These are phyloP conservation scores for Baccha elongata DNA, from an alignment of 2,888 invertebrate species.

Conservation along the genomic window DNA sequence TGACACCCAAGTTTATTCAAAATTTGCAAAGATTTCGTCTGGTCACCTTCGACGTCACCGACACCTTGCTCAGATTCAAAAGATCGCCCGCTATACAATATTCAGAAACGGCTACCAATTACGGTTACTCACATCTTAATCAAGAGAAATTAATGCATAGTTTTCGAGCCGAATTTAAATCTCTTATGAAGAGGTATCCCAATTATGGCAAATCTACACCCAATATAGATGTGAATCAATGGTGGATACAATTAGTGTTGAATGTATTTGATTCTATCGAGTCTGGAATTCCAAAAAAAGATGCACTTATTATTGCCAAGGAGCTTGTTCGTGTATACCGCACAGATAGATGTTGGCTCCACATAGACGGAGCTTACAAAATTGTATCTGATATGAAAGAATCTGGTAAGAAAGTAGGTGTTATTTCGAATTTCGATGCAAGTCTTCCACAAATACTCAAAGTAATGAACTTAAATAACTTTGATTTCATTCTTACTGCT, in stretches of 20 bases:
- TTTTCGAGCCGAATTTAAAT: slow-evolving; percentile 86
- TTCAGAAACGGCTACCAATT: slow-evolving; percentile 85
- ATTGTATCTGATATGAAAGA: slow-evolving; percentile 83
- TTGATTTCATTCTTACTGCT: slow-evolving; percentile 90
- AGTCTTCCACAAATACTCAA: slow-evolving; percentile 87
- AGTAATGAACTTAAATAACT: slow-evolving; percentile 85
- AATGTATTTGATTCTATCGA: slow-evolving; percentile 77
- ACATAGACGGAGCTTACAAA: slow-evolving; percentile 85
- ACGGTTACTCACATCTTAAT: slow-evolving; percentile 83
- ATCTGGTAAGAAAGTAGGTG: slow-evolving; percentile 84
- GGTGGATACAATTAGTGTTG: slow-evolving; percentile 87
- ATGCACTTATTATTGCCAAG: slow-evolving; percentile 82
- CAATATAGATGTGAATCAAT: slow-evolving; percentile 87
- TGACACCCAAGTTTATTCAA: slow-evolving; percentile 75
- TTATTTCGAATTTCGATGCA: slow-evolving; percentile 95
- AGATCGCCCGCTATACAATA: slow-evolving; percentile 88
- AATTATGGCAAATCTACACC: slow-evolving; percentile 89
- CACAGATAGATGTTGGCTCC: slow-evolving; percentile 88
- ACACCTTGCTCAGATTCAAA: slow-evolving; percentile 90
- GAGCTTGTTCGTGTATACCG: slow-evolving; percentile 87
- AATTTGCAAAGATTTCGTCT: slow-evolving; percentile 82
- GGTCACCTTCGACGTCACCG: slow-evolving; percentile 95
- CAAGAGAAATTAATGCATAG: slow-evolving; percentile 80
- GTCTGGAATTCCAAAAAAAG: slow-evolving; percentile 73
- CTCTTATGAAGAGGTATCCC: slow-evolving; percentile 87